A percentile compares a stretch with the other conserved stretches of the same genome.
These are phyloP conservation scores for Pocillopora verrucosa DNA, from an alignment of 64 coral and sea anemone species.

Conservation along the genomic window DNA sequence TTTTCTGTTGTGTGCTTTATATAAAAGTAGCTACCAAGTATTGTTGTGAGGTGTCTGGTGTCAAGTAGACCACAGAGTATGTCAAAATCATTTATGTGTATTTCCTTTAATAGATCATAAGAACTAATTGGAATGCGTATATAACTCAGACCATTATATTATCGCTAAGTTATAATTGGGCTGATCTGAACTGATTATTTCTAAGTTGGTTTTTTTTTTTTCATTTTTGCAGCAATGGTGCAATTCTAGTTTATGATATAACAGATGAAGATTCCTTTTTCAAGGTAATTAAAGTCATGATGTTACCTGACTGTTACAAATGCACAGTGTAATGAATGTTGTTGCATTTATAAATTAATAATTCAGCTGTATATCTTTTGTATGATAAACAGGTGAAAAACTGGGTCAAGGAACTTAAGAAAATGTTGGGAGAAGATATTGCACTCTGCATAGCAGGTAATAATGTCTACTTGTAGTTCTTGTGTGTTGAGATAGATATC, in stretches of 20 bases:
- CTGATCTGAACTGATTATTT: background rate
- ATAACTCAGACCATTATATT: too few species aligned
- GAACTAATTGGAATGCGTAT: too few species aligned
- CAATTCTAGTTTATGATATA: slow-evolving; percentile 98
- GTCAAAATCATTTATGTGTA: background rate
- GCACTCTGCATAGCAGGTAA: slow-evolving; percentile 97
- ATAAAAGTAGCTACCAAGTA: background rate
- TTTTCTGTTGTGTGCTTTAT: background rate
- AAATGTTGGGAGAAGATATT: slow-evolving; percentile 99
- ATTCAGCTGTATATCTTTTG: background rate
- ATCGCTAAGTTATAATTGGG: too few species aligned
- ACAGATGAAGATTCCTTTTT: slow-evolving; percentile 99
- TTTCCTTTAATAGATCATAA: background rate
- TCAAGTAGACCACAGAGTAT: too few species aligned
- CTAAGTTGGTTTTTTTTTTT: background rate
- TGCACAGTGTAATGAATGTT: background rate
- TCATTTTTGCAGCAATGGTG: slow-evolving; percentile 87
- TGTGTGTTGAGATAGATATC: background rate
- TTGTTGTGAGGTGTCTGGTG: too few species aligned
- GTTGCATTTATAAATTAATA: too few species aligned
- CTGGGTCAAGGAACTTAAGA: slow-evolving; percentile 97
- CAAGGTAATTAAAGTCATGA: slow-evolving; percentile 51
- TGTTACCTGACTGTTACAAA: too few species aligned
- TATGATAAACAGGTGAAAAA: slow-evolving; percentile 78
- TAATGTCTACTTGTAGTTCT: background rate